These are phyloP conservation scores for Leucoptera coffeella DNA, from an alignment of 2,888 invertebrate genomes.

Conservation along the genomic window DNA sequence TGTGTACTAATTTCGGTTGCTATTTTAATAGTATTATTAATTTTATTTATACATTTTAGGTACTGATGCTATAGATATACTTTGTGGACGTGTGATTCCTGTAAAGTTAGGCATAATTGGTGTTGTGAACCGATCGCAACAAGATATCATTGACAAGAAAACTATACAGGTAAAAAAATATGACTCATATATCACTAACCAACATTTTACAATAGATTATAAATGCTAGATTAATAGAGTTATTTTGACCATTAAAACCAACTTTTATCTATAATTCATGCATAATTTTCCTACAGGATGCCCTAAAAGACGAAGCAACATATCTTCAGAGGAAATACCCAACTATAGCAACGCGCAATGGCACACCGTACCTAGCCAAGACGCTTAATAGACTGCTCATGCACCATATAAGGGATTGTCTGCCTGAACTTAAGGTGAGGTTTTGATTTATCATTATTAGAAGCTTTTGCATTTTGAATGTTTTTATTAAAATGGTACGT, in stretches of 20 bases:
- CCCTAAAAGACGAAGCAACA: slow-evolving; percentile 90
- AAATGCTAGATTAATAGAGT: no score
- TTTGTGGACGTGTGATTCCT: slow-evolving; percentile 96
- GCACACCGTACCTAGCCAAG: slow-evolving; percentile 94
- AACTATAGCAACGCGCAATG: slow-evolving; percentile 91
- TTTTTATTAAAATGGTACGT: no score
- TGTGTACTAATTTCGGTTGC: not conserved
- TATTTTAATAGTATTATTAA: no score
- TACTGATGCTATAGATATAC: slow-evolving; percentile 97
- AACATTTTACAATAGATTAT: no score
- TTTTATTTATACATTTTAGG: no score
- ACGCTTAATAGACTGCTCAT: slow-evolving; percentile 93
- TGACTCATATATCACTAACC: no score
- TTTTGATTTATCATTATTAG: slow-evolving; percentile 2
- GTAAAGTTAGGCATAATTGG: slow-evolving; percentile 99
- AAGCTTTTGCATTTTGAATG: no score
- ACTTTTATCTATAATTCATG: no score
- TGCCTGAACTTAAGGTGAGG: slow-evolving; percentile 90
- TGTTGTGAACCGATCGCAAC: slow-evolving; percentile 97
- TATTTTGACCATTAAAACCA: no score
- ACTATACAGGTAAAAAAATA: slow-evolving; percentile 55
- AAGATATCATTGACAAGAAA: slow-evolving; percentile 92
- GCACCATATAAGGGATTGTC: slow-evolving; percentile 98
- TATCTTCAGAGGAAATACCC: slow-evolving; percentile 97
- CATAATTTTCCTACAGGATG: slow-evolving; percentile 51